Evolutionary conservation across 2,113 vertebrate genomes (phyloP), one percentile per base, ranked within the genome.

Genomic region (Paedocypris sp.): DNA sequence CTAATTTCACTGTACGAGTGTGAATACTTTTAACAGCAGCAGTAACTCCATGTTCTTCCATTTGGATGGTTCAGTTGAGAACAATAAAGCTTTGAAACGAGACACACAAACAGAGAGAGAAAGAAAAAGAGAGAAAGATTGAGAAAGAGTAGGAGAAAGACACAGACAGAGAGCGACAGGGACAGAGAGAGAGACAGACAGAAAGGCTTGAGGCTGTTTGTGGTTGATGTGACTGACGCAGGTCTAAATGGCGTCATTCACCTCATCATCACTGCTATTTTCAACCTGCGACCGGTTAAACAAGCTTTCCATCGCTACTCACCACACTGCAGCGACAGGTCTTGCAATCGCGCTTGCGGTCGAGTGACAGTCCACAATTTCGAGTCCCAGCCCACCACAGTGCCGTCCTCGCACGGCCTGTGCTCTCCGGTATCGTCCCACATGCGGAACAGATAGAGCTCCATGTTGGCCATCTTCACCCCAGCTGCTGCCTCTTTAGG

Each of bases 391-490:
- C 78, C 77, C 13, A 83, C 78, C 52, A 83, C 74, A 0, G 69
- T 46, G 5, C 86, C 85, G 0, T 88, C 82, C 67, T 85, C 81
- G 0, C 86, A 88, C 39, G 10, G 1, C 2, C n/a, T 47, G 2
- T 79, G 81, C 1, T 48, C 2, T 0, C 4, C 35, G 32, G 80
- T 19, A 29, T 85, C 78, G 0, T 39, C 49, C 84, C 85, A 87
- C 54, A 87, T 46, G 3, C 85, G 73, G 67, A 87, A 86, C 53
- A 87, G 39, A 67, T 87, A 85, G 12, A 87, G 71, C 72, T 87
- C 84, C 52, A 84, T 62, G 1, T 25, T 3, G 5, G 72, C 80
- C 1, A 11, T 25, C 3, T 0, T 6, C 0, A 1, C 18, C 4
- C 42, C 67, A 0, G 10, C 23, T 5, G 36, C 18, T 2, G 4